Evolutionary conservation across 2,113 vertebrate genomes (phyloP), one percentile per base, ranked within the genome.

Genomic region (Scatophagus argus): DNA sequence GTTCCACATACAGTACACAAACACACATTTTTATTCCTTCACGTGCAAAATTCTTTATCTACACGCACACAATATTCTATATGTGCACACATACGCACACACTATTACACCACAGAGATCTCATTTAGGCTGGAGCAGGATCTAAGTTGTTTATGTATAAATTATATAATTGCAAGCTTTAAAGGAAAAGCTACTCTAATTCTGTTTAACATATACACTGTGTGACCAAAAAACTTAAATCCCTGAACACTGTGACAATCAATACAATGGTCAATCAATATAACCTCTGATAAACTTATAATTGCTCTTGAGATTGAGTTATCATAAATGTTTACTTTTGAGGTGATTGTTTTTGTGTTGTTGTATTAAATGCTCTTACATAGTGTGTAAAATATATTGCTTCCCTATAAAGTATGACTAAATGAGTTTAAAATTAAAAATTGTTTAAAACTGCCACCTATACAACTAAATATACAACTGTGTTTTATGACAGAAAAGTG

Each of bases 81-180:
- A 51, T 1, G 1, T 3, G 3, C 14, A 8, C 31, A 38, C 32
- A 32, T 23, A 44, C 36, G 36, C 23, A 60, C 43, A 39, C 13
- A 34, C 36, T 46, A 67, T 19, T 16, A 19, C 68, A 61, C 51
- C 52, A 29, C 47, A 29, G 77, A 60, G 60, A 58, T 58, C 31
- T 47, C 32, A 61, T 59, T 70, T 59, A 58, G 21, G 51, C 61
- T 51, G 73, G 60, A 68, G 59, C 16, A 8, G 38, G 47, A 82
- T 72, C 65, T 49, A 81, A 85, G n/a, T n/a, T n/a, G n/a, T n/a
- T n/a, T n/a, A n/a, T n/a, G n/a, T n/a, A n/a, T n/a, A n/a, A n/a
- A n/a, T n/a, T n/a, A n/a, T n/a, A n/a, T n/a, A n/a, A n/a, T n/a
- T n/a, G n/a, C n/a, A n/a, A n/a, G n/a, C n/a, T n/a, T n/a, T n/a